Evolutionary conservation across 2,888 invertebrate species (phyloP).

Genomic region (Diadromus collaris): DNA sequence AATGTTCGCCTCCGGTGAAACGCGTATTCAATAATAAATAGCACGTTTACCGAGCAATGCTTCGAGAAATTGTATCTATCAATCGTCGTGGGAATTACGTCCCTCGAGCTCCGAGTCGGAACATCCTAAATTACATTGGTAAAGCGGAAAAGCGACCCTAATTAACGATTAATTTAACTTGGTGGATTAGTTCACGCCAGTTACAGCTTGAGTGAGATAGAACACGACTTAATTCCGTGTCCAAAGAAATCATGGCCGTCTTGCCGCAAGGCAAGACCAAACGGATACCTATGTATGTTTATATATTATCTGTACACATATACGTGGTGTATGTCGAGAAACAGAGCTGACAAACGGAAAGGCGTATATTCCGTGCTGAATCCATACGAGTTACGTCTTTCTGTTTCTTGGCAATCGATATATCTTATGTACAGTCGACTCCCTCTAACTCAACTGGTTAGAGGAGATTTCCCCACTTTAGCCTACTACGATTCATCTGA

Average conservation of each 20-base stretch:
- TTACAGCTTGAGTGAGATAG: background rate
- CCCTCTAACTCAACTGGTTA: too few species aligned
- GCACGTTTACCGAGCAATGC: background rate
- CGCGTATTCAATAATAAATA: slow-evolving; percentile 6
- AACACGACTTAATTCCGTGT: background rate
- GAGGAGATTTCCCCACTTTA: too few species aligned
- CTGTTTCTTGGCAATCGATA: background rate
- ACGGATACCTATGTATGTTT: background rate
- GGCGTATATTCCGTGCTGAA: background rate
- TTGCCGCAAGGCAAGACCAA: background rate
- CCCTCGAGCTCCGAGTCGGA: background rate
- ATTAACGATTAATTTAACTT: slow-evolving; percentile 42
- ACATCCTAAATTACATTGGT: background rate
- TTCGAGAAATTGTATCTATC: slow-evolving; percentile 20
- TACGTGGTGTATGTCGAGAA: background rate
- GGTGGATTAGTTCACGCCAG: slow-evolving; percentile 11
- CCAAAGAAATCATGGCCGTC: slow-evolving; percentile 28
- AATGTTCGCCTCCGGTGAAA: background rate
- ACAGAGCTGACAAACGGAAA: background rate
- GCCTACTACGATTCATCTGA: too few species aligned
- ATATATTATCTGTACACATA: background rate
- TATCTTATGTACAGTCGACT: too few species aligned
- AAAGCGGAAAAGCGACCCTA: slow-evolving; percentile 5
- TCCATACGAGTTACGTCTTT: background rate
- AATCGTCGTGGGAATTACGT: background rate